Evolutionary conservation across 1,140 invertebrate species (phyloP), one percentile per base, ranked within the genome.

Genomic region (Archivesica marissinica): DNA sequence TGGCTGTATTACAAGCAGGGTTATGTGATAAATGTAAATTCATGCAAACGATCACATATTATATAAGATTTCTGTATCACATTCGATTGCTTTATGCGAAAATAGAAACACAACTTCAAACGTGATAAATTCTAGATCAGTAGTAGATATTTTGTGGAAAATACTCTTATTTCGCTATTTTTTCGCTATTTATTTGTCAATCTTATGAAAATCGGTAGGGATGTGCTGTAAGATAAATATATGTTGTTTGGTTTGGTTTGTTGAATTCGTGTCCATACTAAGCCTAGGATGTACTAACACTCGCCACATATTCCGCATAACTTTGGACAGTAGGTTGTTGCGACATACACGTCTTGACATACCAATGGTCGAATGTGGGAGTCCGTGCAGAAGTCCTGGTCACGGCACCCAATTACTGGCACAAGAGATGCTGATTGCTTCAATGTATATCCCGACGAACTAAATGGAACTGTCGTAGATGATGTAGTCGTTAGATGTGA

Each of bases 281-380:
- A 11, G 44, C 20, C 44, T 50, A 11, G 9, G 20, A 20, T 50
- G 20, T 50, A 50, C 44, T 20, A 11, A 11, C 20, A 7, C 68
- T 47, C 50, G 50, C 68, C 68, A 50, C 68, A 72, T 47, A 72
- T 28, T 3, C 68, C 68, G n/a, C 68, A 72, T 23, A 72, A 7
- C 33, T 72, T 72, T 30, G 68, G 68, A 72, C 68, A 72, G 25
- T 72, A 72, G 1, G 39, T 72, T 6, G 39, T 30, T 47, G 68
- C 68, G 9, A 72, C 35, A 44, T 72, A 72, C 0, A 72, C 25
- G n/a, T 72, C 68, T 13, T 50, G n/a, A 72, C 68, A 72, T 2
- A 72, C 44, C 2, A 72, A 9, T 11, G 41, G 68, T 30, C 11
- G 68, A 44, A 50, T 47, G 68, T 50, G 68, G 20, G 41, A 17